Evolutionary conservation across 2,797 vertebrate species (phyloP).

Genomic region (Schizothorax lantsangensis): DNA sequence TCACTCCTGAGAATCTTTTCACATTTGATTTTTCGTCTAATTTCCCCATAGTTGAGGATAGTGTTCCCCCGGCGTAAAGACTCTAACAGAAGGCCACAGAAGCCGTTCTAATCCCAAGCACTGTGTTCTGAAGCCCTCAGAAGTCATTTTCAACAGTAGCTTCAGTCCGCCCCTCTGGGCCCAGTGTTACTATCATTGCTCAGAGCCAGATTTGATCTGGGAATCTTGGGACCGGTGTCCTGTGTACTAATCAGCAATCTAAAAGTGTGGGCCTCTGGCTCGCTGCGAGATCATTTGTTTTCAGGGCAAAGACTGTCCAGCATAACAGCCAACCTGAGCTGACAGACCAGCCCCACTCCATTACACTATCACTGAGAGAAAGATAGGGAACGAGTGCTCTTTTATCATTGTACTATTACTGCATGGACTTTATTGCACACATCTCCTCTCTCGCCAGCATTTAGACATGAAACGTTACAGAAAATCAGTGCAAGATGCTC

Average conservation of each 20-base stretch:
- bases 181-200: constrained; percentile 18
- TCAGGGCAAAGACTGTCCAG: constrained; percentile 22
- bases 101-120: constrained; percentile 14
- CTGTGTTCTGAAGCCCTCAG: constrained; percentile 28
- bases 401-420: constrained; percentile 30
- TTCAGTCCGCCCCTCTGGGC: constrained; percentile 25
- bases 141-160: constrained; percentile 37
- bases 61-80: not conserved
- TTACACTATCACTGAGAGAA: constrained; percentile 21
- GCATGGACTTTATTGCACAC: constrained; percentile 8
- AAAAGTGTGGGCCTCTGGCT: constrained; percentile 42
- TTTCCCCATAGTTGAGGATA: not conserved
- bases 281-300: constrained; percentile 24
- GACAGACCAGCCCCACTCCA: constrained; percentile 33
- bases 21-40: not conserved
- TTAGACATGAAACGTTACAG: constrained; percentile 13
- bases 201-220: constrained; percentile 43
- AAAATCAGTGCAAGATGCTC: not conserved
- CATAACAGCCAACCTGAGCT: not conserved
- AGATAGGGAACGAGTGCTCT: constrained; percentile 13
- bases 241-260: constrained; percentile 44
- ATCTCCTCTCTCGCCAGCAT: constrained; percentile 5
- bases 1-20: not conserved
- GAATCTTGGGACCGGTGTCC: constrained; percentile 38
- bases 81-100: not conserved